Conservation (phyloP, 2,113 vertebrate species). For the Xyrauchen texanus region DNA sequence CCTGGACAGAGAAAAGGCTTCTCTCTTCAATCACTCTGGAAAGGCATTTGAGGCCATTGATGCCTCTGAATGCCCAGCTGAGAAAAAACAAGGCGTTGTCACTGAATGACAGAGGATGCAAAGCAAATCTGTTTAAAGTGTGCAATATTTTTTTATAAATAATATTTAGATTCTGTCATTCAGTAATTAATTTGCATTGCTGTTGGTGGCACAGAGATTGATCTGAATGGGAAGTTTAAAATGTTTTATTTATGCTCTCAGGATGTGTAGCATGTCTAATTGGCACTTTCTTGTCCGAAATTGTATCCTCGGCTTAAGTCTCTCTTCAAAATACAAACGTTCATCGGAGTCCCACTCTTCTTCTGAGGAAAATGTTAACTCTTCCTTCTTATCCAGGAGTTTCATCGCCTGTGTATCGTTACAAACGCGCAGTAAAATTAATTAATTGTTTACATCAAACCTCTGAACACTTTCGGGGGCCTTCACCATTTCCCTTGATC, state of each 20-base stretch:
- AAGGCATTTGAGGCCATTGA: background rate
- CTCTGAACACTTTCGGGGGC: too few relatives aligned
- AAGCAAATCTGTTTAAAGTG: background rate
- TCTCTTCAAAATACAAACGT: too few relatives aligned
- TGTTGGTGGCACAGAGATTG: background rate
- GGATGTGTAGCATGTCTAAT: slow-evolving; percentile 55
- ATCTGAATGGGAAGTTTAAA: slow-evolving; percentile 41
- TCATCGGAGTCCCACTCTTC: too few relatives aligned
- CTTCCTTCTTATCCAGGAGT: too few relatives aligned
- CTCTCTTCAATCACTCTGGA: background rate
- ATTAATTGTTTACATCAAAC: too few relatives aligned
- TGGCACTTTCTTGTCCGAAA: too few relatives aligned
- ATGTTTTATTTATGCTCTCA: slow-evolving; percentile 54
- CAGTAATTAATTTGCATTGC: background rate
- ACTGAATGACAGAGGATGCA: slow-evolving; percentile 9
- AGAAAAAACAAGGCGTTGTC: too few relatives aligned
- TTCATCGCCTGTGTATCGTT: too few relatives aligned
- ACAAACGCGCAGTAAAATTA: too few relatives aligned
- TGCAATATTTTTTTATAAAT: background rate
- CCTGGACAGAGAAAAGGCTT: slow-evolving; percentile 25
- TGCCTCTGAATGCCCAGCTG: background rate
- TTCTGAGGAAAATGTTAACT: too few relatives aligned
- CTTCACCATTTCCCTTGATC: too few relatives aligned
- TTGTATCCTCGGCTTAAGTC: too few relatives aligned
- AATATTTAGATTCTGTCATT: background rate